Evolutionary conservation across 2,888 invertebrate genomes (phyloP).

Genomic region (Netelia virgata): DNA sequence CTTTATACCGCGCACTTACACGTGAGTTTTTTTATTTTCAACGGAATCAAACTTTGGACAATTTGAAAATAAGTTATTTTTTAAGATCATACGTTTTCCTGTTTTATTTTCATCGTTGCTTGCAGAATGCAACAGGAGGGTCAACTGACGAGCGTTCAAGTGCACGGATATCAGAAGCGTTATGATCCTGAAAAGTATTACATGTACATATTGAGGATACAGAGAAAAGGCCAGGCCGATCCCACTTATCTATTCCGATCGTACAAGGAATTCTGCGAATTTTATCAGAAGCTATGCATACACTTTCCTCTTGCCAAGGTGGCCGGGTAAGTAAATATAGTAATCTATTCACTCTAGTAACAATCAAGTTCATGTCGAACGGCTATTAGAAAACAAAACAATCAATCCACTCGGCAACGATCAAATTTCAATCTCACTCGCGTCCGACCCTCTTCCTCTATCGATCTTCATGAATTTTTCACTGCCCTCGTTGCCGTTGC

Average conservation of each 20-base stretch:
- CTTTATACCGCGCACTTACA: conserved; percentile 97
- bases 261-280: conserved; percentile 98
- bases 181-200: conserved; percentile 99
- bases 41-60: background rate
- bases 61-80: background rate
- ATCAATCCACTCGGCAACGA: background rate
- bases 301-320: conserved; percentile 96
- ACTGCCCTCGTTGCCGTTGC: conserved; percentile 17
- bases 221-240: conserved; percentile 93
- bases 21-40: conserved; percentile 87
- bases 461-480: conserved; percentile 24
- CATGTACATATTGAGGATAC: conserved; percentile 94
- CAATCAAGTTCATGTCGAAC: conserved; percentile 53
- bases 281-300: conserved; percentile 96
- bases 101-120: conserved; percentile 62
- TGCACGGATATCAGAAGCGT: conserved; percentile 96
- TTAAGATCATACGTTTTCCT: conserved; percentile 4
- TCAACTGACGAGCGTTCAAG: conserved; percentile 92
- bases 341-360: conserved; percentile 46
- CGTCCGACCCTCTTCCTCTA: conserved; percentile 44
- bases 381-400: background rate
- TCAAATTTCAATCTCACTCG: conserved; percentile 73
- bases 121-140: conserved; percentile 95
- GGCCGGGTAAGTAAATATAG: conserved; percentile 89
- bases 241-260: conserved; percentile 96